phyloP scores from a whole-genome alignment of 2,888 invertebrate species.

The Biston betularia region DNA sequence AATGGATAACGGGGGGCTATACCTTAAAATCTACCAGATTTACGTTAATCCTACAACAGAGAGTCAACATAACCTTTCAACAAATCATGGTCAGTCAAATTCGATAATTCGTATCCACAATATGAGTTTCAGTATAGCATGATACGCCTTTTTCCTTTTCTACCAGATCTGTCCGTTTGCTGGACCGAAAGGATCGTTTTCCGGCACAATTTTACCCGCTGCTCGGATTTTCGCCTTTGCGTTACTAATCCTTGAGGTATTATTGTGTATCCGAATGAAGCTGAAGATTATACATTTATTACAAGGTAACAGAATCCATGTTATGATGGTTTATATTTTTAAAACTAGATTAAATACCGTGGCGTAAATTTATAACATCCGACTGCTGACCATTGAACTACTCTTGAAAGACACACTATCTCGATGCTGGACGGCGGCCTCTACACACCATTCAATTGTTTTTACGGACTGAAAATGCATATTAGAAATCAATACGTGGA shows the following conservation, averaged over 20 bases:
- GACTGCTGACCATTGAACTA: too few relatives aligned
- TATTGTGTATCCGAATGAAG: constrained; percentile 35
- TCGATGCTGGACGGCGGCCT: too few relatives aligned
- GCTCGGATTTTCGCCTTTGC: constrained; percentile 36
- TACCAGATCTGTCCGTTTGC: constrained; percentile 23
- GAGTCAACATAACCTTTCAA: background rate
- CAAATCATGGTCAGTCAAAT: constrained; percentile 8
- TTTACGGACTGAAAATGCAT: too few relatives aligned
- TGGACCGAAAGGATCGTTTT: constrained; percentile 33
- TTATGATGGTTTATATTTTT: background rate
- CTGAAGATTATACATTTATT: constrained; percentile 8
- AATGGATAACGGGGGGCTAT: too few relatives aligned
- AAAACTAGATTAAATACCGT: too few relatives aligned
- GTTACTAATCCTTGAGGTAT: constrained; percentile 31
- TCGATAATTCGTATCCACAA: background rate
- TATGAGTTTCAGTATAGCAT: constrained; percentile 4
- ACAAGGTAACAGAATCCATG: constrained; percentile 1
- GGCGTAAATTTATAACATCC: too few relatives aligned
- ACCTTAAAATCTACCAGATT: too few relatives aligned
- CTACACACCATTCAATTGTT: too few relatives aligned
- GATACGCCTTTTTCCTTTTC: constrained; percentile 21
- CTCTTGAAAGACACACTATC: too few relatives aligned
- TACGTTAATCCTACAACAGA: too few relatives aligned
- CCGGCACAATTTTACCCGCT: constrained; percentile 33
- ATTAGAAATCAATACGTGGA: too few relatives aligned